A percentile compares a stretch with the other conserved stretches of the same genome.
Conservation (phyloP, 2,888 invertebrate genomes). For the Drosophila pseudotakahashii region DNA sequence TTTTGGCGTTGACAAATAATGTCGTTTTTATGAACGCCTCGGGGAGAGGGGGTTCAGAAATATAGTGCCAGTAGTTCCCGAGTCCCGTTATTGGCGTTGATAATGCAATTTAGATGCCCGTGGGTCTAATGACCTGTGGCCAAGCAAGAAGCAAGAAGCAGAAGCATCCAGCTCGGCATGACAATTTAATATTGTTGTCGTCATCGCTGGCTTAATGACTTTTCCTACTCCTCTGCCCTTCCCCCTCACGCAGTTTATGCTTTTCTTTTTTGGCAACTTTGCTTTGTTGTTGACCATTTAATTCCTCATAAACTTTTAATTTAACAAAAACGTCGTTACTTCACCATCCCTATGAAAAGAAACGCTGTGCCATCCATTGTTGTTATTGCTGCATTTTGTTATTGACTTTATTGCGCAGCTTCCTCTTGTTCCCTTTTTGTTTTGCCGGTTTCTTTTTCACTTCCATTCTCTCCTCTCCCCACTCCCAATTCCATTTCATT, state of each 20-base stretch:
- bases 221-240: constrained; percentile 42
- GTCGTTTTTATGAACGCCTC: constrained; percentile 65
- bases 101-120: constrained; percentile 76
- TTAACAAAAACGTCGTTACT: constrained; percentile 74
- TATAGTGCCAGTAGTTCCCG: constrained; percentile 15
- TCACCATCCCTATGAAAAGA: not conserved
- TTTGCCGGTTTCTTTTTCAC: not conserved
- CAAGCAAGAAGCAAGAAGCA: constrained; percentile 1
- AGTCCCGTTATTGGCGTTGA: constrained; percentile 75
- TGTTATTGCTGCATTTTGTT: constrained; percentile 57
- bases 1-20: constrained; percentile 78
- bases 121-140: constrained; percentile 74
- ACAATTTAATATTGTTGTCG: constrained; percentile 61
- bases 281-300: constrained; percentile 76
- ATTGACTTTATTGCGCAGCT: constrained; percentile 55
- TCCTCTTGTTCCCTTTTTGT: constrained; percentile 19
- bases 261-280: constrained; percentile 70
- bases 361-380: constrained; percentile 36
- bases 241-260: constrained; percentile 10
- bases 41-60: not conserved
- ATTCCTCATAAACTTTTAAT: constrained; percentile 79
- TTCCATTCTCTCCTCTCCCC: constrained; percentile 2
- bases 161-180: constrained; percentile 28
- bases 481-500: constrained; percentile 8
- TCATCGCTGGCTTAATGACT: constrained; percentile 70